Evolutionary conservation across 2,888 invertebrate species (phyloP), one percentile per base, ranked within the genome.

Genomic region (Zeuzera pyrina): DNA sequence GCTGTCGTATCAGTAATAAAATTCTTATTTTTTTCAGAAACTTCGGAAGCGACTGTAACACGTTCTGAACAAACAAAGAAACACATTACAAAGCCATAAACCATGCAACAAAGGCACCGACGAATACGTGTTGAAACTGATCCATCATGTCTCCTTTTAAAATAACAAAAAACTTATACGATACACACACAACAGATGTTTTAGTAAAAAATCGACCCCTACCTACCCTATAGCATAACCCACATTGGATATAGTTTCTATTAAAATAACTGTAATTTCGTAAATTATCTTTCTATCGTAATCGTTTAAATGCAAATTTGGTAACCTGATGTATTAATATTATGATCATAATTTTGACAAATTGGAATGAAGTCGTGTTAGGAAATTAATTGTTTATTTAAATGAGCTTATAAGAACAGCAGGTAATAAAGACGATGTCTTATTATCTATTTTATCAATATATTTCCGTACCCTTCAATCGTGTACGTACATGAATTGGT

Each of bases 121-220:
- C 77, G 66, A 65, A 62, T 77, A 73, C 63, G 77, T 72, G 81
- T 83, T 81, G 81, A 81, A 81, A 81, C 83, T 81, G 79, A 83
- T 83, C 81, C 78, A 81, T 83, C 83, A 81, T 78, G 78, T 79
- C 79, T 77, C 74, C 68, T 78, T 81, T 77, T 77, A 69, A 77
- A 78, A 79, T 72, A 73, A 79, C 76, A 77, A 76, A 79, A 71
- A 77, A 76, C 71, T 70, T 66, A 66, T 68, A 66, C 60, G 64
- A 65, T 62, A 55, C 63, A 71, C 68, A 19, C 15, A 73, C 73
- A 83, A 83, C 83, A 83, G 83, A 81, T 83, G 83, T 73, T 77
- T 74, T 65, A 45, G 57, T 70, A 77, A 78, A 79, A 77, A 74
- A 49, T 56, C 54, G 56, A 67, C 71, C 78, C 79, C 67, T 29